Percentiles rank a stretch among this genome's conserved stretches.
Conservation (phyloP, 2,113 vertebrate genomes). For the Megaceryle torquata region DNA sequence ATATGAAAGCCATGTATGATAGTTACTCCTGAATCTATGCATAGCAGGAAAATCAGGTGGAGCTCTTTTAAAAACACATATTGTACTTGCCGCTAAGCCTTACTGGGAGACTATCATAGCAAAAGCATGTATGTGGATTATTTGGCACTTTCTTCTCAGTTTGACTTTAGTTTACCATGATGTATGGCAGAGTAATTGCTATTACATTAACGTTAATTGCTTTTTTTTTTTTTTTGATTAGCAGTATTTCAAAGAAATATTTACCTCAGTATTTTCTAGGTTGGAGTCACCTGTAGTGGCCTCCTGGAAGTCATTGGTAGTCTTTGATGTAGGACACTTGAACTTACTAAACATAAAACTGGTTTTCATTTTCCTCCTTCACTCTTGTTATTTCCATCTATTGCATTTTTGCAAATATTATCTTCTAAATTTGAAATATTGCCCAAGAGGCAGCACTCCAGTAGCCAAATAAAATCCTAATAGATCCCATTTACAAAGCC, state of each 20-base stretch:
- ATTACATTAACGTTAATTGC: constrained; percentile 64
- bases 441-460: constrained; percentile 66
- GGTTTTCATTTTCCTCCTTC: constrained; percentile 4
- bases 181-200: constrained; percentile 60
- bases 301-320: constrained; percentile 35
- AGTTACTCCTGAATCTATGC: constrained; percentile 76
- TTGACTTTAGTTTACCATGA: constrained; percentile 51
- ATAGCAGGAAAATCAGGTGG: constrained; percentile 78
- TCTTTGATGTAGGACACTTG: constrained; percentile 35
- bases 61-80: constrained; percentile 72
- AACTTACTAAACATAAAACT: background rate
- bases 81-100: constrained; percentile 79
- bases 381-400: background rate
- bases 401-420: constrained; percentile 59
- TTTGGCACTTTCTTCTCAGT: constrained; percentile 75
- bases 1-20: constrained; percentile 97
- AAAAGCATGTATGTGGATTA: constrained; percentile 69
- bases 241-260: constrained; percentile 52
- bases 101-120: constrained; percentile 76
- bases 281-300: constrained; percentile 18
- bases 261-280: constrained; percentile 72
- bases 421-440: constrained; percentile 66
- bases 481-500: constrained; percentile 49
- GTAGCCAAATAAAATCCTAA: constrained; percentile 66
- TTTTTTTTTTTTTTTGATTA: constrained; percentile 20